phyloP scores from a whole-genome alignment of 2,888 invertebrate genomes.

The Poecilus cupreus region DNA sequence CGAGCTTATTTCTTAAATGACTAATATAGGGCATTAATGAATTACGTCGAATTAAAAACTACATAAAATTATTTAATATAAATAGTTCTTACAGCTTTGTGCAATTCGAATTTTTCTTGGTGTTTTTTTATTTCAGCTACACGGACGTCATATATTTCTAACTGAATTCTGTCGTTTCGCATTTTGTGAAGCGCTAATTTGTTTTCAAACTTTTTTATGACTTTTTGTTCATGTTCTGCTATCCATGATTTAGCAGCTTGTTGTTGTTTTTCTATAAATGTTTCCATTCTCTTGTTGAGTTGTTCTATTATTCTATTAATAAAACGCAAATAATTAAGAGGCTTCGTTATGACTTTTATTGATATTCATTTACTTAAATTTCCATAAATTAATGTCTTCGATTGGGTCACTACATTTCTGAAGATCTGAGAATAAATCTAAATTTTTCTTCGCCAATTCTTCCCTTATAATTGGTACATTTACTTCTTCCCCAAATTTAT shows the following conservation, averaged over 20 bases:
- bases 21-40: neutral
- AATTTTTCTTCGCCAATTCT: neutral
- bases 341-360: neutral
- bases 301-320: neutral
- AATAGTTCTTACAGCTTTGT: slow-evolving; percentile 30
- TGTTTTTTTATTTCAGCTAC: slow-evolving; percentile 46
- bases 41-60: neutral
- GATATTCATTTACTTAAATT: neutral
- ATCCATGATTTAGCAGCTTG: slow-evolving; percentile 5
- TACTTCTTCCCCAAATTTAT: slow-evolving; percentile 6
- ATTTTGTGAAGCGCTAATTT: slow-evolving; percentile 24
- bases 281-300: neutral
- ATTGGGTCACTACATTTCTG: neutral
- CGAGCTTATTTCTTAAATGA: neutral
- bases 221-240: slow-evolving; percentile 1
- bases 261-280: slow-evolving; percentile 11
- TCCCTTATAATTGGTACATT: neutral
- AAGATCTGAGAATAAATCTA: neutral
- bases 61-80: neutral
- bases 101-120: slow-evolving; percentile 11
- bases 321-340: neutral
- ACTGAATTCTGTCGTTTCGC: slow-evolving; percentile 29
- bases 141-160: slow-evolving; percentile 43
- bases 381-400: neutral
- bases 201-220: slow-evolving; percentile 8